Conservation (phyloP, 1,140 invertebrate genomes). For the Drosophila fuyamai region DNA sequence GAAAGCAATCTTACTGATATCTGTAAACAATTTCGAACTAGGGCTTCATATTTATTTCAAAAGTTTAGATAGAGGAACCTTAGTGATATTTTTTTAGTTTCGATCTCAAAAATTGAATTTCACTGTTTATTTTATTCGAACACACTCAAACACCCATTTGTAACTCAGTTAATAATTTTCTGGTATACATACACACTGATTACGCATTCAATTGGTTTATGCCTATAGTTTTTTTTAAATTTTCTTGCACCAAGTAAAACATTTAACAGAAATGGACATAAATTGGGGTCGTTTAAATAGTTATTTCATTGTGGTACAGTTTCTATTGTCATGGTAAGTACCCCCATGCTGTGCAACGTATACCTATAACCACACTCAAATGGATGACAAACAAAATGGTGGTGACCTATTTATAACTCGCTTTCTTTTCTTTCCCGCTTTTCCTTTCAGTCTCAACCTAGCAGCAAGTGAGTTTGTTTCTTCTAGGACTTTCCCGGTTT, state of each 20-base stretch:
- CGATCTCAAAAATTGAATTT: not conserved
- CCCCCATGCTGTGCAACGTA: not conserved
- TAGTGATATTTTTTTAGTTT: not conserved
- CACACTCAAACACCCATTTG: conserved; percentile 9
- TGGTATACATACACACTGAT: conserved; percentile 33
- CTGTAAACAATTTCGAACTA: not conserved
- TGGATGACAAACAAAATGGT: conserved; percentile 45
- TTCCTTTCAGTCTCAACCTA: conserved; percentile 28
- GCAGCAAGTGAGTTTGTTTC: conserved; percentile 41
- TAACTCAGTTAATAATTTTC: conserved; percentile 15
- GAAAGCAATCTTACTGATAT: not conserved
- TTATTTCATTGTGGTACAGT: conserved; percentile 33
- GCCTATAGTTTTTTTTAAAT: not conserved
- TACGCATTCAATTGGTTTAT: conserved; percentile 12
- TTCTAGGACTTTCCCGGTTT: not conserved
- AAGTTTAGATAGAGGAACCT: not conserved
- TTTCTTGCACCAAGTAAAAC: not conserved
- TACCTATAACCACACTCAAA: not conserved
- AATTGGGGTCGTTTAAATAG: not conserved
- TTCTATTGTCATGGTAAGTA: conserved; percentile 20
- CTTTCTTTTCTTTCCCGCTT: conserved; percentile 11
- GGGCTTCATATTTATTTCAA: not conserved
- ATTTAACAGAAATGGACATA: too few species aligned
- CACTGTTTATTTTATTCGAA: not conserved
- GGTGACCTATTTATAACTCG: conserved; percentile 50